Percentiles rank a stretch among this genome's conserved stretches.
These are phyloP conservation scores for Ostrea denselamellosa DNA, from an alignment of 1,140 invertebrate genomes.

Conservation along the genomic window DNA sequence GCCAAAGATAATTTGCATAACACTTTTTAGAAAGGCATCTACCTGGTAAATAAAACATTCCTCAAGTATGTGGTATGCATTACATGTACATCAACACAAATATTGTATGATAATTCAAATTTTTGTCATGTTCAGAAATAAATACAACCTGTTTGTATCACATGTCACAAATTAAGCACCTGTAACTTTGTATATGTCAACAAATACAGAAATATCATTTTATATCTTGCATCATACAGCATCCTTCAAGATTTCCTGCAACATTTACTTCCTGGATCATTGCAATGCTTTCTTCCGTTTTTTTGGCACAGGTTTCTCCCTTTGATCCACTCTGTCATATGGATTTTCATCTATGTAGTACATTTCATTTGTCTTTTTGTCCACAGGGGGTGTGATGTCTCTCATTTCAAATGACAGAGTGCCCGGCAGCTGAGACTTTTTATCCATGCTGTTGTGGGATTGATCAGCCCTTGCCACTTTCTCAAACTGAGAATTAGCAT, in stretches of 20 bases:
- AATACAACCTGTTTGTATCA: not conserved
- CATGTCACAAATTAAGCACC: not conserved
- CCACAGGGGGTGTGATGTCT: not conserved
- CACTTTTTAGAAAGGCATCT: too few species aligned
- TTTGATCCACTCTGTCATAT: conserved; percentile 24
- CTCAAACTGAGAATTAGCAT: conserved; percentile 37
- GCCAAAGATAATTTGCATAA: too few species aligned
- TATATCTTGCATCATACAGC: too few species aligned
- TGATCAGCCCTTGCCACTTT: conserved; percentile 9
- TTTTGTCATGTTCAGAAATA: too few species aligned
- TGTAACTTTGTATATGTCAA: not conserved
- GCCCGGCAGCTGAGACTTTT: not conserved
- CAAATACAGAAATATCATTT: too few species aligned
- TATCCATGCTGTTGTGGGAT: not conserved
- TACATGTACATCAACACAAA: too few species aligned
- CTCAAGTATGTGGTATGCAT: too few species aligned
- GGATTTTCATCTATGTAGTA: conserved; percentile 34
- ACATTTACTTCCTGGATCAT: not conserved
- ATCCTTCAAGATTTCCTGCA: not conserved
- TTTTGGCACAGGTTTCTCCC: conserved; percentile 9
- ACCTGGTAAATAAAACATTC: too few species aligned
- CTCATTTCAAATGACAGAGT: not conserved
- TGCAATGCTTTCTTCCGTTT: not conserved
- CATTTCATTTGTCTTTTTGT: conserved; percentile 20
- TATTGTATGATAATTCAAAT: too few species aligned